A percentile compares a stretch with the other conserved stretches of the same genome.
These are phyloP conservation scores for Aurelia sp. DNA, from an alignment of 30 jellyfish, hydroid and myxozoan species.

Conservation along the genomic window DNA sequence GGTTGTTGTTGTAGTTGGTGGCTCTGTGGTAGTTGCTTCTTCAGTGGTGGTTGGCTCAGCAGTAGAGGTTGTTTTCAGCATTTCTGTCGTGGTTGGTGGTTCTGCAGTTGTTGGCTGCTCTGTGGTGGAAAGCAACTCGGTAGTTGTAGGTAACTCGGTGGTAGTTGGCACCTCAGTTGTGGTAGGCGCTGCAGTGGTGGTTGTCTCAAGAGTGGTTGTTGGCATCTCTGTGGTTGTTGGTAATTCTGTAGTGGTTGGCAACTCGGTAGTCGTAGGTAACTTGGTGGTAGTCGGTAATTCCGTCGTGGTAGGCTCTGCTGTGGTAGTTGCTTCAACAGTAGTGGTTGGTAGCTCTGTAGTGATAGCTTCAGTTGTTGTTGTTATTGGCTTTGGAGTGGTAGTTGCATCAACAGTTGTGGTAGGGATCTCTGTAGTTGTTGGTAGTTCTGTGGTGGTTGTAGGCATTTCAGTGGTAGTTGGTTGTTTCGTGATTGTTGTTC, in stretches of 20 bases:
- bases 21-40: slow-evolving; percentile 15
- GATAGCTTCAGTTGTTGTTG: background rate
- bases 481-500: background rate
- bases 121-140: background rate
- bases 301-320: background rate
- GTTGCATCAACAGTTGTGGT: background rate
- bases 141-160: background rate
- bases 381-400: slow-evolving; percentile 5
- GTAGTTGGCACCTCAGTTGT: background rate
- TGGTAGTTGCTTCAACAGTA: background rate
- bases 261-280: background rate
- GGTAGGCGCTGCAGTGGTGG: background rate
- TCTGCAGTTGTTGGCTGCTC: background rate
- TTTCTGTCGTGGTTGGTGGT: slow-evolving; percentile 25
- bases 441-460: slow-evolving; percentile 4
- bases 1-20: slow-evolving; percentile 10
- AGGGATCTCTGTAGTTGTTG: background rate
- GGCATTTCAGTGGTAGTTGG: background rate
- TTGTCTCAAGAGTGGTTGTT: background rate
- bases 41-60: slow-evolving; percentile 1
- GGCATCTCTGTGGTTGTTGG: background rate
- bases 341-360: background rate
- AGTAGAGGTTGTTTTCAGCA: slow-evolving; percentile 3
- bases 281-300: background rate
- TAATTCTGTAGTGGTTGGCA: slow-evolving; percentile 3